Evolutionary conservation across 2,797 vertebrate genomes (phyloP).

Genomic region (Podarcis siculus): DNA sequence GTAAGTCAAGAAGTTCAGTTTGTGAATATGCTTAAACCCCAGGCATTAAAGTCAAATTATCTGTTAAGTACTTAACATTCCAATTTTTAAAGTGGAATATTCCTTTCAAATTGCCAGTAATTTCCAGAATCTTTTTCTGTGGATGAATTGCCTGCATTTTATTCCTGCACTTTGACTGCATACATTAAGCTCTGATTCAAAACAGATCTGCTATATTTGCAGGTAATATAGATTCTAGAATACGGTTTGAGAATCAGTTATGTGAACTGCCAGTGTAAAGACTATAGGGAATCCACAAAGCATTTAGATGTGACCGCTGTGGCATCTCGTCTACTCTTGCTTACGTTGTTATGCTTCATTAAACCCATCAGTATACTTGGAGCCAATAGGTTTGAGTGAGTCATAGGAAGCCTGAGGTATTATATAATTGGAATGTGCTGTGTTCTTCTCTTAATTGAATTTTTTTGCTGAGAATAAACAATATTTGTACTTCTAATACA

Average conservation of each 20-base stretch:
- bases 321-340: neutral
- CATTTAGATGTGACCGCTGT: constrained; percentile 5
- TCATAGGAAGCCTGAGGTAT: constrained; percentile 4
- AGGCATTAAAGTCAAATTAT: neutral
- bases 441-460: constrained; percentile 7
- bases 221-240: neutral
- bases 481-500: constrained; percentile 10
- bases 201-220: neutral
- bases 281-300: neutral
- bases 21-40: neutral
- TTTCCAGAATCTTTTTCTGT: neutral
- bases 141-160: neutral
- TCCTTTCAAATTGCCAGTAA: neutral
- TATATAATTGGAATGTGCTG: constrained; percentile 10
- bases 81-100: neutral
- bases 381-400: neutral
- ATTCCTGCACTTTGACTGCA: neutral
- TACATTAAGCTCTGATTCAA: neutral
- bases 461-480: constrained; percentile 13
- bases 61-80: neutral
- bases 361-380: neutral
- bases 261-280: neutral
- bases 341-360: constrained; percentile 10
- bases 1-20: no score
- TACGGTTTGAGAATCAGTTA: neutral